These are phyloP conservation scores for Lochmaea crataegi DNA, from an alignment of 2,888 invertebrate genomes.

Conservation along the genomic window DNA sequence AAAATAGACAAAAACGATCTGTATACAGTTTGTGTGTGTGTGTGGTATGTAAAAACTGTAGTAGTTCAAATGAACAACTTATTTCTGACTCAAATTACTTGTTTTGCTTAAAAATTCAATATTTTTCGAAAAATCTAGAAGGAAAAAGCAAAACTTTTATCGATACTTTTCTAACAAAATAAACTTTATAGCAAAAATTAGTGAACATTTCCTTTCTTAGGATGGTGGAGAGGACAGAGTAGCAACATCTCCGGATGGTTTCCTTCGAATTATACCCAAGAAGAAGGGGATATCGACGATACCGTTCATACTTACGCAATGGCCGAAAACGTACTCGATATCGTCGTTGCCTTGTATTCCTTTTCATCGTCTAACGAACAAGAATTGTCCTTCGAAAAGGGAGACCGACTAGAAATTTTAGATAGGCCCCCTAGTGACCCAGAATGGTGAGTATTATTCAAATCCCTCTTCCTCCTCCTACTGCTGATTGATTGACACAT, in stretches of 20 bases:
- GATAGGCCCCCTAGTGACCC: constrained; percentile 97
- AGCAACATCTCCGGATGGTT: constrained; percentile 87
- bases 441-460: constrained; percentile 82
- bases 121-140: too few relatives aligned
- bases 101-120: too few relatives aligned
- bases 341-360: constrained; percentile 94
- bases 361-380: constrained; percentile 95
- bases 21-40: too few relatives aligned
- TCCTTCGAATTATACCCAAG: constrained; percentile 98
- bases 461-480: not conserved
- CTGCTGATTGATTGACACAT: not conserved
- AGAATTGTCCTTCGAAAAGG: constrained; percentile 96
- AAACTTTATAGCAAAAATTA: not conserved
- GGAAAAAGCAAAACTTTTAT: too few relatives aligned
- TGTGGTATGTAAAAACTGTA: too few relatives aligned
- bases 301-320: constrained; percentile 92
- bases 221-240: constrained; percentile 97
- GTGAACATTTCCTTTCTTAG: constrained; percentile 44
- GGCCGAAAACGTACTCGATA: constrained; percentile 95
- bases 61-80: too few relatives aligned
- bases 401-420: constrained; percentile 94
- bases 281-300: constrained; percentile 87
- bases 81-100: too few relatives aligned
- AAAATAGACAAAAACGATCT: too few relatives aligned
- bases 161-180: too few relatives aligned